Evolutionary conservation across 2,113 vertebrate genomes (phyloP).

Genomic region (Crotalus viridis): DNA sequence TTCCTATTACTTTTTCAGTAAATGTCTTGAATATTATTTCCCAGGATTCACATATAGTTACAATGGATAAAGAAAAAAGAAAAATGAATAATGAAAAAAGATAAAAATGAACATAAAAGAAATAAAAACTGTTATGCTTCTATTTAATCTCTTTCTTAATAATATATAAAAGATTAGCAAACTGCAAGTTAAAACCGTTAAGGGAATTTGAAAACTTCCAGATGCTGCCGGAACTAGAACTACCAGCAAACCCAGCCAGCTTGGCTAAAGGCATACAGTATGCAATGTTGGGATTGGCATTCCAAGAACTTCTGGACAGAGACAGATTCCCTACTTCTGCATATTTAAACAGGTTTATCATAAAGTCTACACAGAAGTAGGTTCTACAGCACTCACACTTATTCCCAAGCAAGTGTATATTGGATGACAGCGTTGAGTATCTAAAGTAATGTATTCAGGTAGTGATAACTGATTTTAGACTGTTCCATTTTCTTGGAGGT

Average conservation of each 20-base stretch:
- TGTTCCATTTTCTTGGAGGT: background rate
- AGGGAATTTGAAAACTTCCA: background rate
- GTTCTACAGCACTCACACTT: background rate
- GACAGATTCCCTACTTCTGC: background rate
- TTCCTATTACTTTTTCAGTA: background rate
- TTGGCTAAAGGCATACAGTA: background rate
- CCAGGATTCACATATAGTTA: background rate
- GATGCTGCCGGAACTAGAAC: background rate
- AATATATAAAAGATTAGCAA: background rate
- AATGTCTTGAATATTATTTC: background rate
- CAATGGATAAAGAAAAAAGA: background rate
- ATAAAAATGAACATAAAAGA: background rate
- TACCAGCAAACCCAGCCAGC: background rate
- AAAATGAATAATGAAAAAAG: background rate
- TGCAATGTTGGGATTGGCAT: background rate
- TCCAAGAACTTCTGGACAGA: background rate
- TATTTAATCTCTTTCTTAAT: background rate
- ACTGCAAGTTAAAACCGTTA: background rate
- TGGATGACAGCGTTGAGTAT: background rate
- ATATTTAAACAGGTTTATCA: background rate
- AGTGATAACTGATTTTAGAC: background rate
- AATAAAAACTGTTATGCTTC: background rate
- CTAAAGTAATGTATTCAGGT: background rate
- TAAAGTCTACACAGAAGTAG: background rate
- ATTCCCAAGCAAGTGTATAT: background rate